These are phyloP conservation scores for Chaetoderma sp. DNA, from an alignment of 2,888 invertebrate species.

Conservation along the genomic window DNA sequence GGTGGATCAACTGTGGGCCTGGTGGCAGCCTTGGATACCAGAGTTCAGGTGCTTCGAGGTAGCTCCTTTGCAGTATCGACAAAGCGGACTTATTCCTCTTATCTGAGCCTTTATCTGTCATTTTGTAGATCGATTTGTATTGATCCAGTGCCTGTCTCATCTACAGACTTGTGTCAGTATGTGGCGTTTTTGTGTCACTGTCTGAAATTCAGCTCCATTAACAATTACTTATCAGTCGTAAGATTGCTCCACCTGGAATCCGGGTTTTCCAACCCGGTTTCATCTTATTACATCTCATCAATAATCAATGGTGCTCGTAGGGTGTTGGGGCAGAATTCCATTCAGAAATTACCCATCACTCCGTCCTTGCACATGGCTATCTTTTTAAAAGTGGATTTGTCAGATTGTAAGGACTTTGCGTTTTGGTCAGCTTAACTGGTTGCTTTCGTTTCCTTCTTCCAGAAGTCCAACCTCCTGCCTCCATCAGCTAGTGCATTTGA, in stretches of 20 bases:
- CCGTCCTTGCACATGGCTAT: not conserved
- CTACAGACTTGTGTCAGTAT: conserved; percentile 11
- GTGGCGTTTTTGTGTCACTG: conserved; percentile 13
- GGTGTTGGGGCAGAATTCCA: not conserved
- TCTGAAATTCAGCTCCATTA: conserved; percentile 1
- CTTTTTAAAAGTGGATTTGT: not conserved
- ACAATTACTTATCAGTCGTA: conserved; percentile 4
- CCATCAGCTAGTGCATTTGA: too few relatives aligned
- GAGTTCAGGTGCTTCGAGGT: not conserved
- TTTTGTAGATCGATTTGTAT: conserved; percentile 11
- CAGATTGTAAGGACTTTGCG: conserved; percentile 9
- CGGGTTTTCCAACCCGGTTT: conserved; percentile 1
- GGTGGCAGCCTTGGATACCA: conserved; percentile 2
- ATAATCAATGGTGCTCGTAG: conserved; percentile 4
- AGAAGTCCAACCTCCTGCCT: too few relatives aligned
- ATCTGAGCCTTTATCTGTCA: conserved; percentile 5
- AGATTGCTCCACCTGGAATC: conserved; percentile 2
- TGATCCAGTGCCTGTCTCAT: not conserved
- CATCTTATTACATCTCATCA: conserved; percentile 6
- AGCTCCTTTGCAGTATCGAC: conserved; percentile 16
- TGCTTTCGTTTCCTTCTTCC: conserved; percentile 1
- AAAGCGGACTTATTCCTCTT: conserved; percentile 6
- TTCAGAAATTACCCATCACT: conserved; percentile 10
- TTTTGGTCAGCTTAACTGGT: too few relatives aligned
- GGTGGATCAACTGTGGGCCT: not conserved